Evolutionary conservation across 2,113 vertebrate genomes (phyloP), one percentile per base, ranked within the genome.

Genomic region (Mionectes macconnelli): DNA sequence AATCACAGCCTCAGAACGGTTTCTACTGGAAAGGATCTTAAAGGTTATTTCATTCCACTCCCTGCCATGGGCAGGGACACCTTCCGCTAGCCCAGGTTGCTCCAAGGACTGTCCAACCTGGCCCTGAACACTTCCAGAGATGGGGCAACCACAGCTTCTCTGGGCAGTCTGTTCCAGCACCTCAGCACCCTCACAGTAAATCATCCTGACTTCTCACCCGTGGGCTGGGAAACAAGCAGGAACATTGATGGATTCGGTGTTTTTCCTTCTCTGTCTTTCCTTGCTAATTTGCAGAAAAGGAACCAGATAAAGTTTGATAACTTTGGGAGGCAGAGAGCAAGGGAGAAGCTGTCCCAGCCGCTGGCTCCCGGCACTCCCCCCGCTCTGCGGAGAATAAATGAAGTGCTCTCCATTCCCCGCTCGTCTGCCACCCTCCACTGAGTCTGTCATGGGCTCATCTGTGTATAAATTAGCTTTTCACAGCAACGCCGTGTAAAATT

Each of bases 391-490:
- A 66, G 92, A 79, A 94, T 90, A 96, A 97, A 97, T 96, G 95
- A 95, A 97, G 97, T 83, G 64, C 56, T 95, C 90, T 92, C 55
- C 90, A 95, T 93, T 95, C 95, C 78, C 44, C 0, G 59, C 95
- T 94, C 55, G 52, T 96, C 95, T 95, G 95, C 95, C 91, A 96
- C 94, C 96, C 96, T 97, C 94, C 93, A 76, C 75, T 96, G 95
- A 85, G 88, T 86, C 96, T 97, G 96, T 96, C 96, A 97, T 84
- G 96, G 94, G 35, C 94, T 96, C 97, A 96, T 96, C 96, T 96
- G 97, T 96, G 96, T 90, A 96, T 96, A 97, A 97, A 97, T 97
- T 96, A 97, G 97, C 96, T 97, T 93, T 97, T 96, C 96, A 97
- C 96, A 97, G 96, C 87, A 93, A 96, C 11, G 79, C 89, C 30